phyloP scores from a whole-genome alignment of 2,888 invertebrate genomes.

The Cantharis lateralis region DNA sequence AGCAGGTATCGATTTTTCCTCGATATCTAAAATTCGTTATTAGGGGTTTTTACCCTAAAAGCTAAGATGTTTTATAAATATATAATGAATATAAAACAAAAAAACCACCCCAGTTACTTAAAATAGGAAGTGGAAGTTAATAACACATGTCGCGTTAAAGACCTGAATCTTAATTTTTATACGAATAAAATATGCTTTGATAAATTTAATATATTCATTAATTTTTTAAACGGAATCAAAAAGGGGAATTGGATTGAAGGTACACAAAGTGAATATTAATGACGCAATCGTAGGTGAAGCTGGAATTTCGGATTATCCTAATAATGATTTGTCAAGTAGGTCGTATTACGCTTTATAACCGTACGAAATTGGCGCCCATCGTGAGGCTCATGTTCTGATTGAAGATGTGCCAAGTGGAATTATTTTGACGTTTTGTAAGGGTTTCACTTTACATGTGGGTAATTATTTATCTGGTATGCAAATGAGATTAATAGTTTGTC shows the following conservation, averaged over 20 bases:
- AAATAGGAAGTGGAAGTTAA: neutral
- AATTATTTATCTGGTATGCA: neutral
- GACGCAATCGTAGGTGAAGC: neutral
- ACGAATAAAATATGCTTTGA: neutral
- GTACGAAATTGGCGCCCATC: neutral
- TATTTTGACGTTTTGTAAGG: neutral
- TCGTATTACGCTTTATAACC: neutral
- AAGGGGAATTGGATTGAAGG: neutral
- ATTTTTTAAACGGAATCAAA: neutral
- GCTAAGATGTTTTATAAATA: neutral
- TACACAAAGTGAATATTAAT: neutral
- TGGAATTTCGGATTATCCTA: neutral
- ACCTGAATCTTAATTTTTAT: neutral
- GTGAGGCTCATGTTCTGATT: neutral
- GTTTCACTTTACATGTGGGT: neutral
- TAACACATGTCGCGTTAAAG: neutral
- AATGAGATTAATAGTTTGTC: neutral
- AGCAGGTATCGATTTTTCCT: neutral
- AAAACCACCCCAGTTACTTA: neutral
- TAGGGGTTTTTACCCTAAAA: neutral
- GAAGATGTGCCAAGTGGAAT: neutral
- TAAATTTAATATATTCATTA: neutral
- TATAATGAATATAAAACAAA: neutral
- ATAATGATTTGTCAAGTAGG: neutral
- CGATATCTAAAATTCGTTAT: neutral